Evolutionary conservation across 2,113 vertebrate species (phyloP).

Genomic region (Trochalopteron elliotii): DNA sequence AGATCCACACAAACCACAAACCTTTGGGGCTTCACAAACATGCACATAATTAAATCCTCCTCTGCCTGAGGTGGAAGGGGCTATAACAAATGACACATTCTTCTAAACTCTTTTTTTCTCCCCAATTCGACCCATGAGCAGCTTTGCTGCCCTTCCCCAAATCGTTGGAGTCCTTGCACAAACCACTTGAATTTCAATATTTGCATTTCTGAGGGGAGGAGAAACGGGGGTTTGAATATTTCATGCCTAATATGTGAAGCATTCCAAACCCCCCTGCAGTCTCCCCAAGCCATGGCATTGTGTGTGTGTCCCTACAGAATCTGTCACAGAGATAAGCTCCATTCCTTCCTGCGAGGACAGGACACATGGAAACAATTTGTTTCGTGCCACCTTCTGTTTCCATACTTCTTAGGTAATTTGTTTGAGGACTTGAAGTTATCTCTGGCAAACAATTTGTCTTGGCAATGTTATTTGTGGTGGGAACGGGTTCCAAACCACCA

Average conservation of each 20-base stretch:
- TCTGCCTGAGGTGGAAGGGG: background rate
- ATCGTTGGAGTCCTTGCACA: background rate
- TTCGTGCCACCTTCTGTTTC: background rate
- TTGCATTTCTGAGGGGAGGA: background rate
- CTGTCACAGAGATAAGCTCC: background rate
- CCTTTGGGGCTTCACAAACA: background rate
- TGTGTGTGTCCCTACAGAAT: background rate
- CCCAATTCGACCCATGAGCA: accelerated
- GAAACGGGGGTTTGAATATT: background rate
- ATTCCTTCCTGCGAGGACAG: background rate
- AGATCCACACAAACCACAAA: background rate
- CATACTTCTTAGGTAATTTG: constrained; percentile 48
- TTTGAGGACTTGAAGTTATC: constrained; percentile 36
- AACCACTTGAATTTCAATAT: background rate
- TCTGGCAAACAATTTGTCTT: constrained; percentile 50
- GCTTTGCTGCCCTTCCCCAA: background rate
- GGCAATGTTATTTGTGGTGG: background rate
- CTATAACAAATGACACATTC: background rate
- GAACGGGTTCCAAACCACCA: background rate
- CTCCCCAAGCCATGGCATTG: background rate
- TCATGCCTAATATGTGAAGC: background rate
- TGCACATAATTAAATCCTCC: background rate
- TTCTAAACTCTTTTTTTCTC: background rate
- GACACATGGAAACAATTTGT: constrained; percentile 13
- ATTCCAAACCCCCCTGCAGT: background rate